These are phyloP conservation scores for Diploptera punctata DNA, from an alignment of 2,888 invertebrate genomes.

Conservation along the genomic window DNA sequence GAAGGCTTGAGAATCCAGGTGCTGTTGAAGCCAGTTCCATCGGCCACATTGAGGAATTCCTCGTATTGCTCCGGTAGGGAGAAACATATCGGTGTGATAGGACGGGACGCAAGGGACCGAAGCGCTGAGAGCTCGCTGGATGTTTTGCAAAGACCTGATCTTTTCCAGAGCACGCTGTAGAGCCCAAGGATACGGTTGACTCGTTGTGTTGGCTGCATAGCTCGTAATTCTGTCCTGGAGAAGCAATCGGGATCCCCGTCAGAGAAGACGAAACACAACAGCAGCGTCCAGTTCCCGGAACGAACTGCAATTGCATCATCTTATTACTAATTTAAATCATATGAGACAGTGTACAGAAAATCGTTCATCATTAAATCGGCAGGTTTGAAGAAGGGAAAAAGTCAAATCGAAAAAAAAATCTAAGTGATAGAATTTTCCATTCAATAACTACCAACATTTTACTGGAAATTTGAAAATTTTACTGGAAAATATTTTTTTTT, in stretches of 20 bases:
- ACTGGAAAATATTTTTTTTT: too few relatives aligned
- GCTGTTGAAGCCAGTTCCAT: constrained; percentile 41
- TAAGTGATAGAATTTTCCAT: too few relatives aligned
- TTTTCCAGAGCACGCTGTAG: constrained; percentile 45
- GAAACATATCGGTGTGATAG: constrained; percentile 46
- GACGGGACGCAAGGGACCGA: background rate
- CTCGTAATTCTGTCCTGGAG: background rate
- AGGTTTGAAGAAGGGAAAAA: too few relatives aligned
- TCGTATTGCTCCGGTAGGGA: constrained; percentile 49
- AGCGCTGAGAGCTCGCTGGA: constrained; percentile 23
- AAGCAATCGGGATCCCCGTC: constrained; percentile 14
- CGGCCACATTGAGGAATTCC: constrained; percentile 48
- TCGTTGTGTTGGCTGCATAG: constrained; percentile 33
- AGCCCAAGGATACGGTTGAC: constrained; percentile 47
- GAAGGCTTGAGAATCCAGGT: constrained; percentile 39
- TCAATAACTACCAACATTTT: too few relatives aligned
- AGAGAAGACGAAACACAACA: constrained; percentile 6
- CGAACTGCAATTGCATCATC: too few relatives aligned
- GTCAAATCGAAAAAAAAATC: too few relatives aligned
- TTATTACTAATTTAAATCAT: too few relatives aligned
- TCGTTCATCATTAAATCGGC: too few relatives aligned
- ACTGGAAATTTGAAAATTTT: too few relatives aligned
- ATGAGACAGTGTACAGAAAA: too few relatives aligned
- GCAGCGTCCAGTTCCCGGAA: background rate
- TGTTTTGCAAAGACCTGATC: constrained; percentile 46